Base-by-base conservation (phyloP, 2,888 invertebrate genomes). In the Holacanthella duospinosa region DNA sequence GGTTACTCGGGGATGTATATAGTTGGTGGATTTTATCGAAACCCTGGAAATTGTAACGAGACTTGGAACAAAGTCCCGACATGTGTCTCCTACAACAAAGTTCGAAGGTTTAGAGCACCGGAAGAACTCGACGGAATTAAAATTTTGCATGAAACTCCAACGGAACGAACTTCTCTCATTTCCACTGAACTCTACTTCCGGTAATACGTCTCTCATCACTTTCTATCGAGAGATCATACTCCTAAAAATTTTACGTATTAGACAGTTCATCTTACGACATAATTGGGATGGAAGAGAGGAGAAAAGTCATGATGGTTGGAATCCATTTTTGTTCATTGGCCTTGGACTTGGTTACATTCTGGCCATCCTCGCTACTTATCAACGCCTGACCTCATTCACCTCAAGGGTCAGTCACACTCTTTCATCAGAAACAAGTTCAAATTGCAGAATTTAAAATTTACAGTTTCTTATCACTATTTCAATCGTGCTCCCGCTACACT, bases 121-220 rank as follows among this genome's bases (percentile, higher is more conserved):
- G 9, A 6, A 9, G 36, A 16, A 9, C 9, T 36, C 16, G 36
- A 16, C 36, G 36, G 26, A 4, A 12, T 19, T 6, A 27, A 55
- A 12, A 55, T 55, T 6, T 55, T 2, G 21, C 26, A 24, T 55
- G 55, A 55, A 26, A 27, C 21, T 26, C 12, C 12, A 55, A 24
- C 25, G 27, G 27, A 12, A 3, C 21, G 55, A 26, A 27, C 27
- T 55, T 55, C 55, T 24, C n/a, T 55, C 4, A 12, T 55, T 6
- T 55, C 55, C 55, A 55, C 24, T 9, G 55, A 55, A 55, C 26
- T 55, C 24, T 55, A 24, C 26, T 55, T 26, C 55, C 24, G 55
- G 55, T 55, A 55, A 26, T 55, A 36, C 36, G 36, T 36, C 16
- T 36, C 6, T 36, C 9, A 36, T 9, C 6, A 36, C 36, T 36